A percentile compares a stretch with the other conserved stretches of the same genome.
Evolutionary conservation across 2,113 vertebrate species (phyloP).

Genomic region (Halichoeres trimaculatus): DNA sequence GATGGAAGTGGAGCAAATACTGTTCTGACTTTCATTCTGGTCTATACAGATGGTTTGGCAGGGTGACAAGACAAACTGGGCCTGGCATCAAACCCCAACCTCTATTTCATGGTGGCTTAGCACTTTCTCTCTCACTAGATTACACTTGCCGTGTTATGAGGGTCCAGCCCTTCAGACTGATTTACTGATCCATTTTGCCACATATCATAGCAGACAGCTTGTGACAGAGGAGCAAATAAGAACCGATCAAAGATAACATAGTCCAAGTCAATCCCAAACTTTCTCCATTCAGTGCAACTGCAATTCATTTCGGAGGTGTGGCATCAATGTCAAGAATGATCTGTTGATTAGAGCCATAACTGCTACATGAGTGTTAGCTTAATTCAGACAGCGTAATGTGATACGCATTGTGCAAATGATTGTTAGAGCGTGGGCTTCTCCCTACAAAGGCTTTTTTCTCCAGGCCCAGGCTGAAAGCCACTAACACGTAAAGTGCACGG

Average conservation of each 20-base stretch:
- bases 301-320: constrained; percentile 60
- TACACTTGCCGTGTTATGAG: constrained; percentile 69
- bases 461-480: constrained; percentile 36
- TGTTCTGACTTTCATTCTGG: constrained; percentile 72
- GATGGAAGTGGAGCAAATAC: constrained; percentile 69
- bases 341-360: constrained; percentile 69
- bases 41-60: constrained; percentile 84
- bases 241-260: constrained; percentile 20
- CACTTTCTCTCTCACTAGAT: constrained; percentile 80
- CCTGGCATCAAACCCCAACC: constrained; percentile 80
- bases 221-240: constrained; percentile 32
- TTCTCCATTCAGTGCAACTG: constrained; percentile 52
- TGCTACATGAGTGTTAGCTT: constrained; percentile 51
- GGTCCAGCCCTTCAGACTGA: constrained; percentile 45
- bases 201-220: constrained; percentile 46
- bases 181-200: constrained; percentile 66
- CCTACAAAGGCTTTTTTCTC: constrained; percentile 27
- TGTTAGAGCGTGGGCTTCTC: constrained; percentile 35
- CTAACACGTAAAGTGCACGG: constrained; percentile 29
- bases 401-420: constrained; percentile 34
- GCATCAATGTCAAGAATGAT: constrained; percentile 65
- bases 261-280: constrained; percentile 21
- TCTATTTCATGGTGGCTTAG: constrained; percentile 86
- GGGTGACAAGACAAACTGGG: constrained; percentile 83
- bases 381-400: constrained; percentile 57